phyloP scores from a whole-genome alignment of 2,113 vertebrate species.

The Penelope pileata region DNA sequence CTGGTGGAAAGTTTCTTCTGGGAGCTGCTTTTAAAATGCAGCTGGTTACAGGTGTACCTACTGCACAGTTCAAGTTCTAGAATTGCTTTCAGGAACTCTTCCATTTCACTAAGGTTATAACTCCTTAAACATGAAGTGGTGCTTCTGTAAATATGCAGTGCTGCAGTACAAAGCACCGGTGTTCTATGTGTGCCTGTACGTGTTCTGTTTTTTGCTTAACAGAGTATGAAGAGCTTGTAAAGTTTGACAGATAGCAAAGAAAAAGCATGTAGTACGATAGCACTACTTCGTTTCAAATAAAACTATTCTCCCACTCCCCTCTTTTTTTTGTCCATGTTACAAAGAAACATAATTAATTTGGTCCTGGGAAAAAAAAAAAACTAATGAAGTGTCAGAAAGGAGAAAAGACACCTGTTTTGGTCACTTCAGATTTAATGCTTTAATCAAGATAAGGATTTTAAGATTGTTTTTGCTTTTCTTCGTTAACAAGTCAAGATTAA shows the following conservation, averaged over 20 bases:
- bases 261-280: neutral
- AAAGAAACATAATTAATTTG: neutral
- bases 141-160: neutral
- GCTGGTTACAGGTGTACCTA: neutral
- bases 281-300: neutral
- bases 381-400: fast-evolving
- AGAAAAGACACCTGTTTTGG: neutral
- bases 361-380: neutral
- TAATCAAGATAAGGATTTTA: neutral
- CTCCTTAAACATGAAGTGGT: constrained; percentile 3
- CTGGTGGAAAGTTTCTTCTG: neutral
- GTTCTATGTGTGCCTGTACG: neutral
- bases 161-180: constrained; percentile 21
- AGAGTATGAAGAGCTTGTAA: neutral
- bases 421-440: neutral
- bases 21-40: neutral
- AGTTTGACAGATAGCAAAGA: neutral
- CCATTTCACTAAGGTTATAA: neutral
- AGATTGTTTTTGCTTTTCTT: neutral
- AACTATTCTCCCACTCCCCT: neutral
- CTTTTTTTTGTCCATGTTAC: neutral
- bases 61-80: neutral
- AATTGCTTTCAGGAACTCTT: neutral
- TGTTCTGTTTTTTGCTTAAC: constrained; percentile 28
- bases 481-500: neutral